Evolutionary conservation across 2,113 vertebrate species (phyloP).

Genomic region (Grantiella picta): DNA sequence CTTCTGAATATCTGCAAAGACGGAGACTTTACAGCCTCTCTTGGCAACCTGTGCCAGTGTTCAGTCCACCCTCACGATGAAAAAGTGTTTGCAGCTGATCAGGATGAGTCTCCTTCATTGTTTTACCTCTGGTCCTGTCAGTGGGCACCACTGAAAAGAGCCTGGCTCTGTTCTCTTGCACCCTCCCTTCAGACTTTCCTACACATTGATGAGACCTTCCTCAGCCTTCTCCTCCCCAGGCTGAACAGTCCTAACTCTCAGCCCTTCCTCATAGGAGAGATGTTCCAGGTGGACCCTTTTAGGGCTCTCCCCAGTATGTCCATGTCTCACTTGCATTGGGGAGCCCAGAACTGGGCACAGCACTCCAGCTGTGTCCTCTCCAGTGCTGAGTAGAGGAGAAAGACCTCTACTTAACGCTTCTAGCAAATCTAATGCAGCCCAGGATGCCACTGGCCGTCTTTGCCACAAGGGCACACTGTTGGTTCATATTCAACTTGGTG

Average conservation of each 20-base stretch:
- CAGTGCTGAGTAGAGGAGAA: background rate
- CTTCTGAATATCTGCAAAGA: background rate
- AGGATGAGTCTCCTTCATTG: background rate
- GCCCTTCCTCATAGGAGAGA: background rate
- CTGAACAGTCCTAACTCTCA: background rate
- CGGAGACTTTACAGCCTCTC: background rate
- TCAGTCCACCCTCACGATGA: background rate
- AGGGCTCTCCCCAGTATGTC: background rate
- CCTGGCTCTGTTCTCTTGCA: background rate
- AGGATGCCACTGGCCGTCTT: background rate
- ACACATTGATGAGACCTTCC: background rate
- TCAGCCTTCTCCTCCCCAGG: background rate
- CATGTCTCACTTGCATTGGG: background rate
- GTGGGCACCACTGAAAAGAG: background rate
- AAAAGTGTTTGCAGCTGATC: background rate
- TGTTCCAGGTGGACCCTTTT: background rate
- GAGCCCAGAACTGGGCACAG: background rate
- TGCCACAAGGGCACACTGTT: background rate
- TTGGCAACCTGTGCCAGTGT: background rate
- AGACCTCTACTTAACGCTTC: background rate
- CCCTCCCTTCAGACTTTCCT: background rate
- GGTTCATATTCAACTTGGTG: background rate
- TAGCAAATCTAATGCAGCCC: background rate
- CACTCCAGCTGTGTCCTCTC: background rate
- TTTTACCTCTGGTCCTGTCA: background rate